Conservation (phyloP, 30 jellyfish, hydroid and myxozoan genomes). For the Turritopsis rubra region DNA sequence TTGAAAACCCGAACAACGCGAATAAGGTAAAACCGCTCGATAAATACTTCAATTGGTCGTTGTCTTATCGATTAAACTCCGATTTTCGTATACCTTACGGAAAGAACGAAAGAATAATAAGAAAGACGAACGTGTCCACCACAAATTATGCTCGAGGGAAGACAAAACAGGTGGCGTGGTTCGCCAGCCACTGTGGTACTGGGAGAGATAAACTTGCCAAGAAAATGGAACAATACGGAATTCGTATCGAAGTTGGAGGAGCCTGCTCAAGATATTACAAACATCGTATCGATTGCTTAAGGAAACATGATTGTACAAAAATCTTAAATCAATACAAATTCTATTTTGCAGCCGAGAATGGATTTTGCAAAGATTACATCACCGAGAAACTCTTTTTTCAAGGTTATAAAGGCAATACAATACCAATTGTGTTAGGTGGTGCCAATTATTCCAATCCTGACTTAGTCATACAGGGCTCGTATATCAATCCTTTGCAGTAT, state of each 20-base stretch:
- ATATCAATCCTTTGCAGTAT: conserved; percentile 59
- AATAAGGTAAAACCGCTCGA: conserved; percentile 1
- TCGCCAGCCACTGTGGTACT: conserved; percentile 63
- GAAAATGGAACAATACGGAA: conserved; percentile 40
- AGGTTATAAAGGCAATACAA: conserved; percentile 34
- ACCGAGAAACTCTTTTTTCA: conserved; percentile 87
- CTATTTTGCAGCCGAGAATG: conserved; percentile 80
- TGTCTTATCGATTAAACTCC: conserved; percentile 72
- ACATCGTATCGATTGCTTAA: conserved; percentile 36
- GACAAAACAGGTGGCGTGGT: conserved; percentile 70
- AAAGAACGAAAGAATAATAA: background rate
- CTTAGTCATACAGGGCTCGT: conserved; percentile 81
- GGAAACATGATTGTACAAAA: conserved; percentile 32
- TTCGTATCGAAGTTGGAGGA: conserved; percentile 73
- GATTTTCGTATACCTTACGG: conserved; percentile 79
- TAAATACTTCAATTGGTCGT: conserved; percentile 75
- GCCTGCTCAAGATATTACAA: conserved; percentile 30
- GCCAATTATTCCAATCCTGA: conserved; percentile 54
- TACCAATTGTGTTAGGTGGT: conserved; percentile 93
- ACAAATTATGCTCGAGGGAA: conserved; percentile 43
- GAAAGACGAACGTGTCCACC: no score
- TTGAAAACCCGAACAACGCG: conserved; percentile 26
- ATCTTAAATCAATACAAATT: conserved; percentile 35
- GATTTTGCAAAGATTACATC: conserved; percentile 68
- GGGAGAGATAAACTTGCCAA: conserved; percentile 60